phyloP scores from a whole-genome alignment of 2,797 vertebrate species.

The Lagocephalus sceleratus region DNA sequence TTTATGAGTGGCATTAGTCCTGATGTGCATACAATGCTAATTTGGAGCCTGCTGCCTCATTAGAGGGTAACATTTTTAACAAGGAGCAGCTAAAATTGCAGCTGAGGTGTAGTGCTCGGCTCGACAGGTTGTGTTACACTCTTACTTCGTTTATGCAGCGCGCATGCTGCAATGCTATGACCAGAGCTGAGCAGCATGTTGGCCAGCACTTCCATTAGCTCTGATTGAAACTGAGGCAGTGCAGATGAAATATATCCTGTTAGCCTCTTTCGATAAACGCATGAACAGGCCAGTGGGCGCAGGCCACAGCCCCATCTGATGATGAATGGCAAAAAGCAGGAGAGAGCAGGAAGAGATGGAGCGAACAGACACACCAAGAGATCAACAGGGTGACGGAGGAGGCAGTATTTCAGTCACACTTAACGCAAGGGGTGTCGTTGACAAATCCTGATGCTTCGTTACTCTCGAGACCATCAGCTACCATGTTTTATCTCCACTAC shows the following conservation, averaged over 20 bases:
- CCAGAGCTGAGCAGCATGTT: constrained; percentile 62
- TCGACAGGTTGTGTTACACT: too few relatives aligned
- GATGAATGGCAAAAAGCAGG: constrained; percentile 42
- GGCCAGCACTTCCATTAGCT: constrained; percentile 86
- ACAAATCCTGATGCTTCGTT: constrained; percentile 49
- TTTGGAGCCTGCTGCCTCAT: not conserved
- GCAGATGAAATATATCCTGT: constrained; percentile 71
- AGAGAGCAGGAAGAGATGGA: constrained; percentile 17
- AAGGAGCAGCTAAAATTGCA: not conserved
- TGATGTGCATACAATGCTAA: too few relatives aligned
- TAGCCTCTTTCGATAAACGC: constrained; percentile 48
- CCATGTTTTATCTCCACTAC: constrained; percentile 26
- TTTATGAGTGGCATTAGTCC: too few relatives aligned
- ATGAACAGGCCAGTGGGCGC: constrained; percentile 38
- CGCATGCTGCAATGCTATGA: constrained; percentile 6
- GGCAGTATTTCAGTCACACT: constrained; percentile 60
- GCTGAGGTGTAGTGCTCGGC: constrained; percentile 24
- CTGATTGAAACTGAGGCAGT: constrained; percentile 80
- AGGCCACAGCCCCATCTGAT: constrained; percentile 42
- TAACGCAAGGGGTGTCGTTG: constrained; percentile 46
- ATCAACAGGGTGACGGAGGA: constrained; percentile 12
- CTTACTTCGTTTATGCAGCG: constrained; percentile 1
- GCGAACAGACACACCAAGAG: constrained; percentile 18
- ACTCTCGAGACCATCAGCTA: constrained; percentile 32
- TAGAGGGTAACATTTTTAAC: constrained; percentile 23